Conservation (phyloP, 2,888 invertebrate genomes). For the Deilephila elpenor region DNA sequence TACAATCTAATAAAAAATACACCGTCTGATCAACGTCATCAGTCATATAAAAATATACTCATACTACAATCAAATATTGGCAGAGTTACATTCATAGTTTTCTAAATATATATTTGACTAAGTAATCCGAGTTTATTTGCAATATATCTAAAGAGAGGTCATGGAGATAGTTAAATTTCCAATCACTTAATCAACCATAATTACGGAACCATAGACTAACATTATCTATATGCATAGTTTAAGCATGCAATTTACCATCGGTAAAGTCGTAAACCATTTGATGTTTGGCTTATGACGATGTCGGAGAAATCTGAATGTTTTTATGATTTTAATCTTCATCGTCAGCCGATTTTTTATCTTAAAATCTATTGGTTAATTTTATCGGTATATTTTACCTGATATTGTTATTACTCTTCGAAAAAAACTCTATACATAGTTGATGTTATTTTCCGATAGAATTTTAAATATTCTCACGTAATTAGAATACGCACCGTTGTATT, state of each 20-base stretch:
- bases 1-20: too few relatives aligned
- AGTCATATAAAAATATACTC: too few relatives aligned
- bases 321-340: not conserved
- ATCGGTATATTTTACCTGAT: not conserved
- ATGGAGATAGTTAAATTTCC: not conserved
- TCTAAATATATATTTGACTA: not conserved
- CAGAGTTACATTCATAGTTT: not conserved
- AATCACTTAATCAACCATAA: conserved; percentile 18
- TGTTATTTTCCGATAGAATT: too few relatives aligned
- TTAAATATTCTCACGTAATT: too few relatives aligned
- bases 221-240: not conserved
- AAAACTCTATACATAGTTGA: too few relatives aligned
- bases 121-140: not conserved
- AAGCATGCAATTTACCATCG: conserved; percentile 8
- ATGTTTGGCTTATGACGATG: conserved; percentile 1
- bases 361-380: not conserved
- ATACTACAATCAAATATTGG: not conserved
- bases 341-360: not conserved
- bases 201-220: conserved; percentile 4
- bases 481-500: too few relatives aligned
- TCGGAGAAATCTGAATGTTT: conserved; percentile 16
- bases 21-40: too few relatives aligned
- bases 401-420: not conserved
- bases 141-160: conserved; percentile 4
- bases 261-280: conserved; percentile 20